A percentile compares a stretch with the other conserved stretches of the same genome.
These are phyloP conservation scores for Polymixis flavicincta DNA, from an alignment of 2,888 invertebrate species.

Conservation along the genomic window DNA sequence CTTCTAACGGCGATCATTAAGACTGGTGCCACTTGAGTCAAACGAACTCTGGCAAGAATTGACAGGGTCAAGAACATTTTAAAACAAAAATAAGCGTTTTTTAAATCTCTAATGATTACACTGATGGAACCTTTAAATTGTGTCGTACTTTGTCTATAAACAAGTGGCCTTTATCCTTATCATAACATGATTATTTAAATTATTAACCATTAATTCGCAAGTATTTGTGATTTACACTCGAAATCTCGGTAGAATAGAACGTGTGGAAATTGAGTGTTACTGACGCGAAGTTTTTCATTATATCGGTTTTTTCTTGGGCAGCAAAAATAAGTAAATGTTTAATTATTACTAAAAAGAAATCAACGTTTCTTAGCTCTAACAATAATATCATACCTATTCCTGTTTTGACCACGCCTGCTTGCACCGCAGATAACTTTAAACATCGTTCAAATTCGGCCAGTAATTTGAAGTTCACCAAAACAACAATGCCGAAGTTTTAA, in stretches of 20 bases:
- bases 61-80: slow-evolving; percentile 12
- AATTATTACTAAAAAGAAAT: slow-evolving; percentile 18
- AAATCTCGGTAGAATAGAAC: slow-evolving; percentile 51
- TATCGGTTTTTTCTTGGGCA: slow-evolving; percentile 22
- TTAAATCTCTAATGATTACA: background rate
- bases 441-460: background rate
- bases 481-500: background rate
- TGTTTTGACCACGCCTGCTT: background rate
- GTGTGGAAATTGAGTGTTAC: slow-evolving; percentile 8
- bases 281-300: slow-evolving; percentile 18
- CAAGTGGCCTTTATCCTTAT: slow-evolving; percentile 51
- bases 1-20: background rate
- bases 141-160: slow-evolving; percentile 4
- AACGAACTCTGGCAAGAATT: background rate
- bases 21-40: background rate
- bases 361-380: slow-evolving; percentile 23
- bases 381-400: background rate
- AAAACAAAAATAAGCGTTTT: background rate
- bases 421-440: background rate
- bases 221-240: slow-evolving; percentile 16
- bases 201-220: slow-evolving; percentile 24
- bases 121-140: slow-evolving; percentile 26
- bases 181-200: slow-evolving; percentile 23
- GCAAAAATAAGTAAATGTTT: slow-evolving; percentile 17
- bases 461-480: background rate